Percentiles rank a stretch among this genome's conserved stretches.
These are phyloP conservation scores for Clivina fossor DNA, from an alignment of 2,888 invertebrate genomes.

Conservation along the genomic window DNA sequence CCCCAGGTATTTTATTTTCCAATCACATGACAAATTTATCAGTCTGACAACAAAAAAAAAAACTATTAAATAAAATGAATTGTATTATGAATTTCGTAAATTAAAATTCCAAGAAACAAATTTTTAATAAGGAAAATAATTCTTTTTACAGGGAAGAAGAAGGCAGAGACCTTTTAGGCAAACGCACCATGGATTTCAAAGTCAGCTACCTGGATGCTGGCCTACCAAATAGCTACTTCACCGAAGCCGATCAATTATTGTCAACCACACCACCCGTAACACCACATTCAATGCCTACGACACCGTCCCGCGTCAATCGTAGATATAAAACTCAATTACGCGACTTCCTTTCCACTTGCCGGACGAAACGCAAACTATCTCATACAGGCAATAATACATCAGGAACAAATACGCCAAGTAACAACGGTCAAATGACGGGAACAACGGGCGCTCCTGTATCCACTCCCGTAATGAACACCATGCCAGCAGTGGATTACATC, in stretches of 20 bases:
- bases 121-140: too few relatives aligned
- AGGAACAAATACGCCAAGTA: constrained; percentile 47
- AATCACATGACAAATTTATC: too few relatives aligned
- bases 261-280: constrained; percentile 60
- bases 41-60: too few relatives aligned
- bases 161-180: constrained; percentile 94
- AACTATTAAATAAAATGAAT: too few relatives aligned
- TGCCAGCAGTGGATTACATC: constrained; percentile 68
- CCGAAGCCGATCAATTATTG: constrained; percentile 78
- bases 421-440: constrained; percentile 42
- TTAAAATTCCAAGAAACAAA: neutral
- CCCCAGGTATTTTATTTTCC: too few relatives aligned
- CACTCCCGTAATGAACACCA: constrained; percentile 58
- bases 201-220: constrained; percentile 96
- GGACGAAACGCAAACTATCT: constrained; percentile 72
- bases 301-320: constrained; percentile 79
- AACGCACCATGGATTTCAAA: constrained; percentile 98
- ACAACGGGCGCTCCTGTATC: constrained; percentile 57
- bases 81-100: too few relatives aligned
- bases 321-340: constrained; percentile 92
- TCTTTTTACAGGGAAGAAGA: constrained; percentile 86
- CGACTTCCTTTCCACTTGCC: constrained; percentile 90
- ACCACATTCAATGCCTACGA: constrained; percentile 59
- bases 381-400: constrained; percentile 48
- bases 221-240: constrained; percentile 86